A percentile compares a stretch with the other conserved stretches of the same genome.
Conservation (phyloP, 2,888 invertebrate genomes). For the Micropterix aruncella region DNA sequence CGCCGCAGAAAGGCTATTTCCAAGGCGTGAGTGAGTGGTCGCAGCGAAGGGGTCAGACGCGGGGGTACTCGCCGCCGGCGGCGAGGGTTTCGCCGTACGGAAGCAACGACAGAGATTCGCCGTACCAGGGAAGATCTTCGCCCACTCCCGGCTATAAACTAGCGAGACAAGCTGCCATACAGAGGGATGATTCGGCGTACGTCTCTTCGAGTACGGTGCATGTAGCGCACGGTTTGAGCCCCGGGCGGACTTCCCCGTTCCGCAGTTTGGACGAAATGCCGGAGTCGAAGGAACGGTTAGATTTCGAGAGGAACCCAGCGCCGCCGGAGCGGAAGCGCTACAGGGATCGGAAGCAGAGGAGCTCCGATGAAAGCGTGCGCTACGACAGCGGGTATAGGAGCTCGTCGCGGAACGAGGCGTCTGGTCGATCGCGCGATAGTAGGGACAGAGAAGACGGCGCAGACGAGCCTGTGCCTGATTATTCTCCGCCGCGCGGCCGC, state of each 20-base stretch:
- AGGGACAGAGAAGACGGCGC: constrained; percentile 25
- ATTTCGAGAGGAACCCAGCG: constrained; percentile 35
- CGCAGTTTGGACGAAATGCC: constrained; percentile 31
- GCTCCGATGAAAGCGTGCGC: constrained; percentile 31
- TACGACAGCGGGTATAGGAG: constrained; percentile 44
- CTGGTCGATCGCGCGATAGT: constrained; percentile 32
- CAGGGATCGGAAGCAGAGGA: constrained; percentile 36
- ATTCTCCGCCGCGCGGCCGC: constrained; percentile 46
- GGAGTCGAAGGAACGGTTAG: constrained; percentile 35
- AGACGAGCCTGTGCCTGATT: constrained; percentile 56
- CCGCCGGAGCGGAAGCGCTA: constrained; percentile 53
- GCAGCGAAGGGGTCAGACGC: constrained; percentile 44
- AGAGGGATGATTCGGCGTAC: constrained; percentile 41
- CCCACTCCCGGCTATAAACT: constrained; percentile 16
- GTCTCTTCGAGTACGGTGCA: constrained; percentile 42
- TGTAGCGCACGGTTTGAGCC: constrained; percentile 38
- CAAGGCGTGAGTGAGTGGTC: constrained; percentile 73
- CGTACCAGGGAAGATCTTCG: constrained; percentile 27
- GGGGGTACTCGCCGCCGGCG: constrained; percentile 31
- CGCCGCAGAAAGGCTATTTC: constrained; percentile 42
- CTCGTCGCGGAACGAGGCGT: constrained; percentile 38
- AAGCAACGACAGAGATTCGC: constrained; percentile 28
- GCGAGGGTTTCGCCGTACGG: constrained; percentile 29
- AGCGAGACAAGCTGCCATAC: constrained; percentile 33
- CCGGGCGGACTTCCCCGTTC: constrained; percentile 25